A percentile compares a stretch with the other conserved stretches of the same genome.
Evolutionary conservation across 64 coral and sea anemone genomes (phyloP).

Genomic region (Actinia tenebrosa): DNA sequence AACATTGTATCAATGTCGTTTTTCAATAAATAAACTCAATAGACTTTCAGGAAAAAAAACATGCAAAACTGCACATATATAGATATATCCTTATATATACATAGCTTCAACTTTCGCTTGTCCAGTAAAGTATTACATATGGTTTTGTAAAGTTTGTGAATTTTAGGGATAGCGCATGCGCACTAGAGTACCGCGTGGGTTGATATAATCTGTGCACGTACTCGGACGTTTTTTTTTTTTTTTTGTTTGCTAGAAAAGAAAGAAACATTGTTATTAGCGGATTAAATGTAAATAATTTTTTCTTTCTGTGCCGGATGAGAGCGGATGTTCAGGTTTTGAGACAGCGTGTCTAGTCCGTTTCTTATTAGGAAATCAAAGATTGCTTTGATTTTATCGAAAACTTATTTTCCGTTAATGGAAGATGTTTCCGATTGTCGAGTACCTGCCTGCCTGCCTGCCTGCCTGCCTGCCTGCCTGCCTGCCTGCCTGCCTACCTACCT

Average conservation of each 20-base stretch:
- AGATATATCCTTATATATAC: too few relatives aligned
- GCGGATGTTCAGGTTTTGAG: not conserved
- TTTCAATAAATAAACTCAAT: not conserved
- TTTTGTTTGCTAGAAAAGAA: not conserved
- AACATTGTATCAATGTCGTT: not conserved
- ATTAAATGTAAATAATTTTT: not conserved
- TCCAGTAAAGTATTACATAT: too few relatives aligned
- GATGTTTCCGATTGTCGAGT: not conserved
- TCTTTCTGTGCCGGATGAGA: not conserved
- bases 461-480: not conserved
- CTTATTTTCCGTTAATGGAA: not conserved
- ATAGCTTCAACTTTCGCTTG: too few relatives aligned
- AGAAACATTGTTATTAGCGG: not conserved
- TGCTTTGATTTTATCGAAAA: not conserved
- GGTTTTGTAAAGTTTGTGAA: too few relatives aligned
- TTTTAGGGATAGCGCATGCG: not conserved
- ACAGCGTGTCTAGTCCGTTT: not conserved
- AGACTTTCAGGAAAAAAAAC: not conserved
- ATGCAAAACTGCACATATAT: too few relatives aligned
- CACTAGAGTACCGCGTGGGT: not conserved
- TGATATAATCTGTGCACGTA: not conserved
- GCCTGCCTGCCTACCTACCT: not conserved
- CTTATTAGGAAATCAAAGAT: not conserved
- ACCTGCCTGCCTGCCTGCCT: not conserved
- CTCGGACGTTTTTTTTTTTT: not conserved